Evolutionary conservation across 2,797 vertebrate species (phyloP).

Genomic region (Rhynchonycteris naso): DNA sequence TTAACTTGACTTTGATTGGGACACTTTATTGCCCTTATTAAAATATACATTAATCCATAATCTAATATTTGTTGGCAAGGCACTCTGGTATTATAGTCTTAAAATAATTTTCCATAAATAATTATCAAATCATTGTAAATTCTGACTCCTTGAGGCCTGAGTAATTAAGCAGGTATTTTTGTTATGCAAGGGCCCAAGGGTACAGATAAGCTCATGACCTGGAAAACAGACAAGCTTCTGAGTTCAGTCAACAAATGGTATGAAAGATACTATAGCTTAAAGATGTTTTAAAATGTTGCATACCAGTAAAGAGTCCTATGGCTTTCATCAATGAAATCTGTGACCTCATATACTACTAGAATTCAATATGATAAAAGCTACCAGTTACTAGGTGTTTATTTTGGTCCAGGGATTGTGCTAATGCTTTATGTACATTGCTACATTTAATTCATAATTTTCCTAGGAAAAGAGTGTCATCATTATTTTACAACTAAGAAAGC

Average conservation of each 20-base stretch:
- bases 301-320: neutral
- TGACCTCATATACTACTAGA: neutral
- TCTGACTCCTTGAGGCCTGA: constrained; percentile 37
- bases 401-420: neutral
- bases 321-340: neutral
- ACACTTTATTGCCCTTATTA: constrained; percentile 53
- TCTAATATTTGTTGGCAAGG: constrained; percentile 63
- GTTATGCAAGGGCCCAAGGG: neutral
- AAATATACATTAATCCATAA: constrained; percentile 66
- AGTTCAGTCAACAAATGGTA: neutral
- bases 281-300: neutral
- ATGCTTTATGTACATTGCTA: neutral
- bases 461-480: neutral
- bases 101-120: constrained; percentile 66
- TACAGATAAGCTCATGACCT: neutral
- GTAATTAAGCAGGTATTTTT: constrained; percentile 47
- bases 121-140: constrained; percentile 51
- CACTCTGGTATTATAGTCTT: neutral
- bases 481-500: neutral
- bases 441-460: neutral
- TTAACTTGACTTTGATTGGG: constrained; percentile 67
- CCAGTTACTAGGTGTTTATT: neutral
- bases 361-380: constrained; percentile 9
- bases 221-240: neutral
- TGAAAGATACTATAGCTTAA: neutral